Conservation (phyloP, 2,113 vertebrate species). For the Boulengerochromis microlepis region DNA sequence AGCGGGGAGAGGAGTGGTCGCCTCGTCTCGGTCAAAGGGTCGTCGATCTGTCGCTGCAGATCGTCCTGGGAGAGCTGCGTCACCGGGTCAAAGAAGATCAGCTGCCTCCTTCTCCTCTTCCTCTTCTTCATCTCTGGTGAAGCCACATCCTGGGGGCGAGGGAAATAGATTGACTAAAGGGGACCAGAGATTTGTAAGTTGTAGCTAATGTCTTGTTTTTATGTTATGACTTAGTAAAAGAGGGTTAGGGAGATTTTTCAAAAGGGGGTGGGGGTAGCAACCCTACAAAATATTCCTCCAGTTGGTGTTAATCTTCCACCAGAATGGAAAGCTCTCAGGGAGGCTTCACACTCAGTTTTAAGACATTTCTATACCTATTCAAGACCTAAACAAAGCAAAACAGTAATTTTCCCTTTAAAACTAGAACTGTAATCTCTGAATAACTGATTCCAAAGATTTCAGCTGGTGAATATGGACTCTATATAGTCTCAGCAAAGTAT, state of each 20-base stretch:
- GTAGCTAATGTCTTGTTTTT: not conserved
- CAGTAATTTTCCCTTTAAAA: not conserved
- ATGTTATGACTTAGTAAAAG: not conserved
- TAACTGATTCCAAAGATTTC: not conserved
- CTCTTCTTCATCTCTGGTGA: not conserved
- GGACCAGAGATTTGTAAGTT: not conserved
- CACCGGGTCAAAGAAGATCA: constrained; percentile 61
- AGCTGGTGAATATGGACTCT: not conserved
- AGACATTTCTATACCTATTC: not conserved
- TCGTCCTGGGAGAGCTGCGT: constrained; percentile 56
- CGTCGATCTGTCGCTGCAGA: constrained; percentile 27
- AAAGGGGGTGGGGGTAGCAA: not conserved
- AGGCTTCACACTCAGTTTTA: not conserved
- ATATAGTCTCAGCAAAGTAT: not conserved
- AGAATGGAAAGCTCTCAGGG: not conserved
- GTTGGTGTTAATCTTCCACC: not conserved
- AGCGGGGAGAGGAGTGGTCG: not conserved
- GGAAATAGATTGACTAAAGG: not conserved
- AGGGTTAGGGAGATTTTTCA: not conserved
- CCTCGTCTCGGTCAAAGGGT: constrained; percentile 40
- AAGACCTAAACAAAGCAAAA: not conserved
- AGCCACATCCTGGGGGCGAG: not conserved
- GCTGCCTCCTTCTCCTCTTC: constrained; percentile 46
- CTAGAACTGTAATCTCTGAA: not conserved
- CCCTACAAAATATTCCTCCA: not conserved